Percentiles rank a stretch among this genome's conserved stretches.
phyloP scores from a whole-genome alignment of 2,113 vertebrate species.

The Chiloscyllium plagiosum region DNA sequence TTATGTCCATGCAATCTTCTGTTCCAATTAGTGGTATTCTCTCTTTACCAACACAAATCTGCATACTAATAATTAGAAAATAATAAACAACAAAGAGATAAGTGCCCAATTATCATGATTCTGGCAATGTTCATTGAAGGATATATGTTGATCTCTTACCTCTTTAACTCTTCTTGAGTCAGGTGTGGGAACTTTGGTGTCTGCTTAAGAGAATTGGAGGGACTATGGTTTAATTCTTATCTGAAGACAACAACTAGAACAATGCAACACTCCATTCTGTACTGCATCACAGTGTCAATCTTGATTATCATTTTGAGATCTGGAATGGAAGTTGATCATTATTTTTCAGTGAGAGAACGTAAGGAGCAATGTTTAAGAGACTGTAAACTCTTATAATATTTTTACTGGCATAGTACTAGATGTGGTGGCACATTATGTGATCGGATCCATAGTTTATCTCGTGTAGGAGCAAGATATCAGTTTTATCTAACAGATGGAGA shows the following conservation, averaged over 20 bases:
- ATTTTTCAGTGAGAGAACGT: not conserved
- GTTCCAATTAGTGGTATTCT: too few species aligned
- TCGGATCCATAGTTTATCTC: not conserved
- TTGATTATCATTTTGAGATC: not conserved
- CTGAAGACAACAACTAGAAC: not conserved
- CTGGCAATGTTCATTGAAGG: too few species aligned
- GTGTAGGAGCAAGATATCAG: not conserved
- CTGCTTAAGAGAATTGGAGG: not conserved
- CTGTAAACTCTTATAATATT: not conserved
- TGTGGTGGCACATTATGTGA: not conserved
- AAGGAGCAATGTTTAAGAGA: not conserved
- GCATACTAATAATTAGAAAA: too few species aligned
- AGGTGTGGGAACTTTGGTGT: not conserved
- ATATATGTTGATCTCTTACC: not conserved
- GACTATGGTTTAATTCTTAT: not conserved
- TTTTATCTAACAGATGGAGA: not conserved
- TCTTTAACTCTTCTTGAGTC: not conserved
- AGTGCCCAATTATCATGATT: too few species aligned
- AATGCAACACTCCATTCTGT: not conserved
- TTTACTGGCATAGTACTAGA: not conserved
- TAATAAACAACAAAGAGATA: too few species aligned
- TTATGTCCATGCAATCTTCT: too few species aligned
- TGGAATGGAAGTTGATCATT: not conserved
- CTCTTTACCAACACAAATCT: too few species aligned
- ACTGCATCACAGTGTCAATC: not conserved